Base-by-base conservation (phyloP, 2,888 invertebrate species). In the Drosophila mimica region DNA sequence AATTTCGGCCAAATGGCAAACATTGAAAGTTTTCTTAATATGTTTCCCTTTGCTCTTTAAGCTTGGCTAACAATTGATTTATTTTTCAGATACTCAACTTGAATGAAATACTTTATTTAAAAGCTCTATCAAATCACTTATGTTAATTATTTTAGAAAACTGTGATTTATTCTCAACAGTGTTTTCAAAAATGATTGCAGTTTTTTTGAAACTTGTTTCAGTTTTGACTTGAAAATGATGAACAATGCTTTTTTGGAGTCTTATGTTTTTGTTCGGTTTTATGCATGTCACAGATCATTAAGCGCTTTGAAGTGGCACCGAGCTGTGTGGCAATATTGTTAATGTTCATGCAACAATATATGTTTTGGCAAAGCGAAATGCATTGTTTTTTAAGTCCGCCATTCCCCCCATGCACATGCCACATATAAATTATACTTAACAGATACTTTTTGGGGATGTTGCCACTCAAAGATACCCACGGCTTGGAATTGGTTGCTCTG, bases 391-490 rank as follows among this genome's bases (percentile, higher is more conserved):
- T 73, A 73, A 74, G 75, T 70, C 65, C 64, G 67, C 75, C 15
- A 28, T 15, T 15, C 8, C 70, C 65, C 53, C 69, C 80, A 74
- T 76, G 62, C 81, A 65, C 81, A 76, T 74, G 79, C 80, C 67
- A 63, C 76, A 72, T 67, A 88, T 85, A 85, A 85, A 86, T 85
- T 86, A 85, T 88, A 85, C 83, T 85, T 85, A 85, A 82, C 85
- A 82, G 82, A 86, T 83, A 74, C 74, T 68, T 70, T 85, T 75
- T 70, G 69, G 77, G 70, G 70, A 64, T 71, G 67, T 68, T 67
- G 78, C 62, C 56, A 79, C 75, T 74, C 72, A 67, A 46, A 53
- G 68, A 31, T 28, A 70, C 43, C 53, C 36, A 33, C 49, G 28
- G 30, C 15, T n/a, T 46, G 46, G 25, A 46, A 25, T 63, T n/a